These are phyloP conservation scores for Lypha dubia DNA, from an alignment of 2,888 invertebrate genomes.

Conservation along the genomic window DNA sequence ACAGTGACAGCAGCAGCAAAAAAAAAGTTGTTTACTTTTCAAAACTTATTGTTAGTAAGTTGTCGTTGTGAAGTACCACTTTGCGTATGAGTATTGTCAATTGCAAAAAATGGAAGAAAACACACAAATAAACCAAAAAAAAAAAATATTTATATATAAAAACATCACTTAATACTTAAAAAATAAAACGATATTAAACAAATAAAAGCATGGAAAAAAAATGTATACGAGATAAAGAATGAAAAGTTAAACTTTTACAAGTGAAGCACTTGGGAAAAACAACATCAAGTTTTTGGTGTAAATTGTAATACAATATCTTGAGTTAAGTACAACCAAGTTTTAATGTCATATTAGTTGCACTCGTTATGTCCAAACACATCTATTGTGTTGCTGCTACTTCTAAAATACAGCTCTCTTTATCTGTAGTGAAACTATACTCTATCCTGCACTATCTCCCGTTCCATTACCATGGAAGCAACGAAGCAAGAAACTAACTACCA, in stretches of 20 bases:
- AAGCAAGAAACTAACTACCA: conserved; percentile 59
- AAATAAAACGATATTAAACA: conserved; percentile 31
- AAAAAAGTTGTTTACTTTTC: conserved; percentile 55
- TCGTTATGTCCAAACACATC: conserved; percentile 59
- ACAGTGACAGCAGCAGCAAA: conserved; percentile 19
- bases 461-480: conserved; percentile 14
- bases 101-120: conserved; percentile 57
- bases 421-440: background rate
- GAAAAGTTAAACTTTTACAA: conserved; percentile 65
- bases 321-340: conserved; percentile 67
- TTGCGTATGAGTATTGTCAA: conserved; percentile 72
- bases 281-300: conserved; percentile 70
- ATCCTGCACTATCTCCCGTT: background rate
- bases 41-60: conserved; percentile 58
- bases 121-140: conserved; percentile 21
- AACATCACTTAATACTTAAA: conserved; percentile 39
- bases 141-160: conserved; percentile 10
- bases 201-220: conserved; percentile 35
- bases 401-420: background rate
- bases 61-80: conserved; percentile 64
- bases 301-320: conserved; percentile 71
- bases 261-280: conserved; percentile 71
- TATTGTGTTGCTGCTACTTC: background rate
- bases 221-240: conserved; percentile 31
- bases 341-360: conserved; percentile 72